Conservation (phyloP, 1,140 invertebrate species). For the Campoletis sonorensis region DNA sequence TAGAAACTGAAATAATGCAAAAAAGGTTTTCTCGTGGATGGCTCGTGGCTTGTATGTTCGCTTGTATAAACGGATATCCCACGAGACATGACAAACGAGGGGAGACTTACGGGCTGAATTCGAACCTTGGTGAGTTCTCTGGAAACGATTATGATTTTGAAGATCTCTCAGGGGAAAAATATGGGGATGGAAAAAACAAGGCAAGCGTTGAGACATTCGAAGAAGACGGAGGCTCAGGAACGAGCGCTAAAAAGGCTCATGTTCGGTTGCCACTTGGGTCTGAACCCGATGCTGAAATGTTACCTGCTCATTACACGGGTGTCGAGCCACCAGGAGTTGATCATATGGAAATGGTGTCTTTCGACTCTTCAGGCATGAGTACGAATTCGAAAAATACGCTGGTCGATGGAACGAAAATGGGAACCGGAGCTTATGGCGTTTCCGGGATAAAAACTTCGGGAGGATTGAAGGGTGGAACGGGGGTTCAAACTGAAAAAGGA, state of each 20-base stretch:
- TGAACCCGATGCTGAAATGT: slow-evolving; percentile 71
- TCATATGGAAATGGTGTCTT: slow-evolving; percentile 67
- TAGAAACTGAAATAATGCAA: neutral
- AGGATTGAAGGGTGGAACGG: slow-evolving; percentile 56
- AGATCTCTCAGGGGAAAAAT: slow-evolving; percentile 35
- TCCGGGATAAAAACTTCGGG: neutral
- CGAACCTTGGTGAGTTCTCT: neutral
- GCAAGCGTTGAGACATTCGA: slow-evolving; percentile 3
- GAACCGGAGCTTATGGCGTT: neutral
- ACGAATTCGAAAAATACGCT: slow-evolving; percentile 14
- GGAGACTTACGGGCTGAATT: neutral
- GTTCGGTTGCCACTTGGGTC: slow-evolving; percentile 4
- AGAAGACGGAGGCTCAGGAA: neutral
- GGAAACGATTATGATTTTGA: slow-evolving; percentile 38
- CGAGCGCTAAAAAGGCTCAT: neutral
- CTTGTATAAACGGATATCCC: slow-evolving; percentile 24
- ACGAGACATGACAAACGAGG: neutral
- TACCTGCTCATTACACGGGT: slow-evolving; percentile 66
- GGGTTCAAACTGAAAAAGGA: slow-evolving; percentile 52
- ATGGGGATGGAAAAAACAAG: neutral
- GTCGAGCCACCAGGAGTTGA: slow-evolving; percentile 69
- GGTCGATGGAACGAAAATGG: slow-evolving; percentile 32
- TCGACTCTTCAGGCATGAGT: slow-evolving; percentile 46
- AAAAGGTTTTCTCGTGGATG: slow-evolving; percentile 27
- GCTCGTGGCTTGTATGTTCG: slow-evolving; percentile 33